Evolutionary conservation across 1,140 invertebrate species (phyloP).

Genomic region (Rhopalosiphum padi): DNA sequence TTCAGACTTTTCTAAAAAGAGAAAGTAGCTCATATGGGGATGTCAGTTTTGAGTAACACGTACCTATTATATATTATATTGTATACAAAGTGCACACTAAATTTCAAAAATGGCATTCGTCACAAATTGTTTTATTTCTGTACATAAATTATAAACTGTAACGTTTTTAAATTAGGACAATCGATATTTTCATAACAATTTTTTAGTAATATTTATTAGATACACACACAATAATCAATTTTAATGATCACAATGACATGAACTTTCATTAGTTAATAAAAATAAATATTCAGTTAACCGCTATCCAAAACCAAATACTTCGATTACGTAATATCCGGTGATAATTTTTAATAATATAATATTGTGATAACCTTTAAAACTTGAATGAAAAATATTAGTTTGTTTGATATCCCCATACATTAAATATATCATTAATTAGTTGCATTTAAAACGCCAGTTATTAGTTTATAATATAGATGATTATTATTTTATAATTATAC

Average conservation of each 20-base stretch:
- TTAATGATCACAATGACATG: neutral
- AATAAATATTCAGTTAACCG: neutral
- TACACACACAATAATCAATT: neutral
- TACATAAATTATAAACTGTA: neutral
- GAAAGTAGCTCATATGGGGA: neutral
- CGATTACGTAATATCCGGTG: neutral
- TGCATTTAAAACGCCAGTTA: neutral
- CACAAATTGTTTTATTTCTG: neutral
- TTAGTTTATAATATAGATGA: neutral
- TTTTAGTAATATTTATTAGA: neutral
- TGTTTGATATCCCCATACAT: neutral
- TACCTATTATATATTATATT: neutral
- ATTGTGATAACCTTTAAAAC: neutral
- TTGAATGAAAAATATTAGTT: neutral
- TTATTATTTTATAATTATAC: neutral
- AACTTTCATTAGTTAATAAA: neutral
- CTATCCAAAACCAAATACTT: neutral
- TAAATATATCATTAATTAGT: neutral
- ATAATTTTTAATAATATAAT: neutral
- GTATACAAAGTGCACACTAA: neutral
- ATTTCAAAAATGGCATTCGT: neutral
- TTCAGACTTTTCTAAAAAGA: neutral
- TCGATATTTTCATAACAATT: neutral
- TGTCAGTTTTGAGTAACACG: neutral
- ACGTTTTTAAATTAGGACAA: neutral